phyloP scores from a whole-genome alignment of 1,140 invertebrate species.

The Drosophila varians region DNA sequence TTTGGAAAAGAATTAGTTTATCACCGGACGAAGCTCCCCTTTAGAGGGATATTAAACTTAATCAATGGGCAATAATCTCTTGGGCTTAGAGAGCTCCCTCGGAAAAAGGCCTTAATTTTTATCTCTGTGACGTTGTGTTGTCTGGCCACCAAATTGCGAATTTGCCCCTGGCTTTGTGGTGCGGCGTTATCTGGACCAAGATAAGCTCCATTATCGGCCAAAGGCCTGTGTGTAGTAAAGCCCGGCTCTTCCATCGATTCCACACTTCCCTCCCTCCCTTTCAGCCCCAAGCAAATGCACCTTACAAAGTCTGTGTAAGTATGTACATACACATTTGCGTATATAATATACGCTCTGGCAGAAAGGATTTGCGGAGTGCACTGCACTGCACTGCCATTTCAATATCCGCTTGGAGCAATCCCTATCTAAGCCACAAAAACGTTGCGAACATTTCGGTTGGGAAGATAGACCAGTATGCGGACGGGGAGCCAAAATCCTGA shows the following conservation, averaged over 20 bases:
- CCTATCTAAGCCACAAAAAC: slow-evolving; percentile 23
- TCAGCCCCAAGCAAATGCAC: not conserved
- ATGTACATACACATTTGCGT: no score
- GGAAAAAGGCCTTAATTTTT: not conserved
- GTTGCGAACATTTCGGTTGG: no score
- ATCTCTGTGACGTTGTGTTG: slow-evolving; percentile 9
- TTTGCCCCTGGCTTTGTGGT: slow-evolving; percentile 45
- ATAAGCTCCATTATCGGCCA: slow-evolving; percentile 67
- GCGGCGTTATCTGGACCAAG: slow-evolving; percentile 53
- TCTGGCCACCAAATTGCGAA: slow-evolving; percentile 32
- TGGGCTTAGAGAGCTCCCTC: no score
- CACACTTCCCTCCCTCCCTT: not conserved
- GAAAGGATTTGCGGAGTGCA: slow-evolving; percentile 28
- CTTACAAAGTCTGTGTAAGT: no score
- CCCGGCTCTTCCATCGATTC: no score
- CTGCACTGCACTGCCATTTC: slow-evolving; percentile 24
- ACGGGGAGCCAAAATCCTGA: no score
- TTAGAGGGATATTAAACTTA: not conserved
- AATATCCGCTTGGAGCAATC: slow-evolving; percentile 35
- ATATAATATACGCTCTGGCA: slow-evolving; percentile 18
- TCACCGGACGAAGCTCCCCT: not conserved
- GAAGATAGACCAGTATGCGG: not conserved
- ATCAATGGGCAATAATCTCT: not conserved
- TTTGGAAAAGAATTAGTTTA: not conserved
- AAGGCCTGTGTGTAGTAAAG: slow-evolving; percentile 56